phyloP scores from a whole-genome alignment of 2,113 vertebrate species.

The Clarias batrachus region DNA sequence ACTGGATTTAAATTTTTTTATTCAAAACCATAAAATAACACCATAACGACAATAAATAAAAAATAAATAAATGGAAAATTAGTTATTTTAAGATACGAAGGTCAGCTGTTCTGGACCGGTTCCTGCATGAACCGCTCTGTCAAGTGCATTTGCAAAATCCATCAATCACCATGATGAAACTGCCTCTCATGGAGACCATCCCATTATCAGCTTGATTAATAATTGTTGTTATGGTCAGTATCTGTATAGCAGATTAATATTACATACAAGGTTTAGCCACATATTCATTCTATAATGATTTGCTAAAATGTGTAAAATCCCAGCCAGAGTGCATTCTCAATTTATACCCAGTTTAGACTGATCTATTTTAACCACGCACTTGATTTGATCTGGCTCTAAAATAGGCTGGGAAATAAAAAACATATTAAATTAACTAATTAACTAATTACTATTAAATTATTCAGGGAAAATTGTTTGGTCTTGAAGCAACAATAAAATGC shows the following conservation, averaged over 20 bases:
- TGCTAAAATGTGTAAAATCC: background rate
- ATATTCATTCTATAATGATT: background rate
- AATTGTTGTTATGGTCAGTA: background rate
- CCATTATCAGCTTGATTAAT: background rate
- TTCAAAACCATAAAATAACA: no score
- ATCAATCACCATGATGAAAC: no score
- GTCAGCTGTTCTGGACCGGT: no score
- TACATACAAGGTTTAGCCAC: no score
- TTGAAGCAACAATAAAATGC: slow-evolving; percentile 49
- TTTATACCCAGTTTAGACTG: background rate
- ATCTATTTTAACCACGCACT: background rate
- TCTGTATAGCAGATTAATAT: background rate
- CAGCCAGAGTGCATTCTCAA: background rate
- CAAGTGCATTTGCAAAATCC: no score
- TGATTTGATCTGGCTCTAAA: background rate
- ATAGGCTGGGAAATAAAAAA: slow-evolving; percentile 27
- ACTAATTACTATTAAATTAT: slow-evolving; percentile 54
- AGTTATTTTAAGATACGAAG: no score
- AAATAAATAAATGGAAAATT: no score
- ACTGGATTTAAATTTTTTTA: no score
- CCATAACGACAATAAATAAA: no score
- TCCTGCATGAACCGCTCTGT: no score
- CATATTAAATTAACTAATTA: slow-evolving; percentile 42
- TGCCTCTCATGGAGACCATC: no score
- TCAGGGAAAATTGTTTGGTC: slow-evolving; percentile 38